Evolutionary conservation across 1,140 invertebrate species (phyloP), one percentile per base, ranked within the genome.

Genomic region (Anagrus nilaparvatae): DNA sequence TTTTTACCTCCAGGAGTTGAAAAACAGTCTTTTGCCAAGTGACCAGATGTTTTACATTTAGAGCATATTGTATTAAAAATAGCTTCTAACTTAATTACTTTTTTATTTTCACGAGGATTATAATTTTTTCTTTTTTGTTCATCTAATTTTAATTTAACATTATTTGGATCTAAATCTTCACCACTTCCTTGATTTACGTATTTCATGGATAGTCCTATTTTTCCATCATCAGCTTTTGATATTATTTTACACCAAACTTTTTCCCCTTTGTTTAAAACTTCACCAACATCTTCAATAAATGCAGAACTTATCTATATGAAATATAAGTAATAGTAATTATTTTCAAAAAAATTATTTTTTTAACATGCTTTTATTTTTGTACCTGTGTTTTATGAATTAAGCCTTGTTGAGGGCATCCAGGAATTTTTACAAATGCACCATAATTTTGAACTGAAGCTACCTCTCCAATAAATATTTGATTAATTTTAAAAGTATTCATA

Each of bases 161-260:
- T 63, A 46, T 62, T 68, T 0, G 66, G 67, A 54, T 70, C 67
- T n/a, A 69, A 48, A 43, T 70, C 67, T 17, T 47, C 58, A 5
- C 67, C 67, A 45, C 53, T 62, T 29, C 65, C 65, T 52, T 70
- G 67, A 53, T 69, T 59, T 5, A 70, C 67, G 17, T 61, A 44
- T 49, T 70, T 70, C 67, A 70, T 70, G 5, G 67, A 69, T 5
- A 69, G 35, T 12, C 59, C 60, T 46, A 70, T 57, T 51, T 70
- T 70, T 27, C 65, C 65, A 49, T 70, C 63, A 25, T 67, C 60
- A 21, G 67, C 61, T 21, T 48, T 48, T 4, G 56, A 59, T 40
- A 69, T 68, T 8, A 67, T 50, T 52, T 70, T 70, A 43, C 66
- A 69, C 66, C 65, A 70, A 6, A 70, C 50, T 18, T 52, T 43